These are phyloP conservation scores for Tetranychus urticae DNA, from an alignment of 1,140 invertebrate genomes.

Conservation along the genomic window DNA sequence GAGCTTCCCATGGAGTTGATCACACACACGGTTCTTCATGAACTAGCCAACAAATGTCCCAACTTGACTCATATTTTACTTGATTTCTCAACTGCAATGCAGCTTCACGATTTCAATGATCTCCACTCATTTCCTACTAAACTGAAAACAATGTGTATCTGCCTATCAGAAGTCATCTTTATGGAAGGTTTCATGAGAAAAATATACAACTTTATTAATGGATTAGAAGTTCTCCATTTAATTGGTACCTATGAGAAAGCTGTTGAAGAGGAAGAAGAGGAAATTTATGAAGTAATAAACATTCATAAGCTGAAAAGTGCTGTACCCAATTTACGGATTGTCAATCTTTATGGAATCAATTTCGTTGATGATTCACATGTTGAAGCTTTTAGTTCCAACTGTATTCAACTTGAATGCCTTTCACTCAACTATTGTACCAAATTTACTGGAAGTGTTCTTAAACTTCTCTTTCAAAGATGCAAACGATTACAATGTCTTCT, in stretches of 20 bases:
- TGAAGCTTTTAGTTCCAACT: slow-evolving; percentile 57
- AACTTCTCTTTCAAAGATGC: slow-evolving; percentile 76
- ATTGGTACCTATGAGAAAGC: slow-evolving; percentile 95
- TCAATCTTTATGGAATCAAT: slow-evolving; percentile 89
- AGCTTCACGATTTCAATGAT: slow-evolving; percentile 96
- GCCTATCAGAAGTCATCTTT: slow-evolving; percentile 95
- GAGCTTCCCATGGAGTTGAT: slow-evolving; percentile 94
- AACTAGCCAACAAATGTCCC: slow-evolving; percentile 85
- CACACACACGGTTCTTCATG: slow-evolving; percentile 88
- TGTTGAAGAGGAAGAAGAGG: slow-evolving; percentile 85
- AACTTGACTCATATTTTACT: slow-evolving; percentile 91
- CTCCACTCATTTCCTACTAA: slow-evolving; percentile 97
- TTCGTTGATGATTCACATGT: slow-evolving; percentile 97
- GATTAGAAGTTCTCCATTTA: slow-evolving; percentile 88
- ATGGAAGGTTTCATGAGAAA: slow-evolving; percentile 99
- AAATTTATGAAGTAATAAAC: slow-evolving; percentile 98
- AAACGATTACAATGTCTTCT: slow-evolving; percentile 70
- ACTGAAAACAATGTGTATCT: slow-evolving; percentile 83
- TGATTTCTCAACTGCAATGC: slow-evolving; percentile 95
- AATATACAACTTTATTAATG: slow-evolving; percentile 98
- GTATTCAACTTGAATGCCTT: slow-evolving; percentile 71
- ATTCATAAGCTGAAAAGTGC: slow-evolving; percentile 92
- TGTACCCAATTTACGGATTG: slow-evolving; percentile 76
- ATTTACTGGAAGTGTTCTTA: slow-evolving; percentile 87
- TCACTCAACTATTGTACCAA: slow-evolving; percentile 90